Base-by-base conservation (phyloP, 2,888 invertebrate genomes). In the Tipula unca region DNA sequence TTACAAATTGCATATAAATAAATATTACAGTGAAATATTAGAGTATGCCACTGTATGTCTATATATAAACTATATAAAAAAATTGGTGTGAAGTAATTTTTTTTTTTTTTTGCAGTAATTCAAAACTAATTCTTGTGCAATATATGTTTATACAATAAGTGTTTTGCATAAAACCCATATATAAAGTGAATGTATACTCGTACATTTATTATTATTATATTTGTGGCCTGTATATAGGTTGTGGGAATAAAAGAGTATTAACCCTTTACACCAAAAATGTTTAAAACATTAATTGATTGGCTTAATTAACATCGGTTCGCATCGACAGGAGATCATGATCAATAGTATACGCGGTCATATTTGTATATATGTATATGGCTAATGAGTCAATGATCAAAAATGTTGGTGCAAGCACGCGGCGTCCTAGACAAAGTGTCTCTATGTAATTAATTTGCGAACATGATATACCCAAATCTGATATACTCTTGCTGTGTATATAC, bases 381-480 rank as follows among this genome's bases (percentile, higher is more conserved):
- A 69, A 69, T 69, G 69, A 69, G 20, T 69, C 69, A 69, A 69
- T 69, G 69, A 69, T 25, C 20, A 69, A 48, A 25, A 69, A 25
- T 69, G 20, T 25, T n/a, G n/a, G n/a, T 25, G 13, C 69, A 69
- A 69, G 25, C 69, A 25, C 25, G 69, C 69, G 69, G 69, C 69
- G 69, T 69, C 69, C 69, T 69, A 69, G 69, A 69, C 69, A 69
- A 69, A 69, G 69, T 69, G 69, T 69, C 69, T 69, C 48, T 39
- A 35, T 35, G 17, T 48, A 69, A 69, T 69, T 69, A 69, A 69
- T 69, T 69, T 69, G 69, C 69, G 13, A 69, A 69, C 69, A 69
- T 25, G 69, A 69, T 69, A 69, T 10, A 69, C 10, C 69, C 25
- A 69, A 69, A 69, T 69, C 25, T 69, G 25, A 69, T 69, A 69